Evolutionary conservation across 1,140 invertebrate species (phyloP), one percentile per base, ranked within the genome.

Genomic region (Anastrepha obliqua): DNA sequence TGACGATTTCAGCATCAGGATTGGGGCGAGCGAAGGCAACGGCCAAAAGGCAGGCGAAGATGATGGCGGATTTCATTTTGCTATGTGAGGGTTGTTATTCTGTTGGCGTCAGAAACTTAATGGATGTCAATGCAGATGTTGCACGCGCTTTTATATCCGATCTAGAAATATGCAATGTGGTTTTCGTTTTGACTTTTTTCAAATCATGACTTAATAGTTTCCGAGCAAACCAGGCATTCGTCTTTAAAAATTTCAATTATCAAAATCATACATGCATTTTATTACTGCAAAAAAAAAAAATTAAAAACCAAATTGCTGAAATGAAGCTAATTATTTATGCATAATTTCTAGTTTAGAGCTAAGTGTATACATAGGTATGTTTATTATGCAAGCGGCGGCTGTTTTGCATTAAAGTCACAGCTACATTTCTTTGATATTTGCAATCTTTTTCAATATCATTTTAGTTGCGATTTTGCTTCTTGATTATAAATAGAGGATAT

Each of bases 51-150:
- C 87, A 65, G 7, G 81, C 87, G 74, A 89, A 88, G 44, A 89
- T 88, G 86, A 89, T 88, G 44, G 87, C 47, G 67, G 88, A 87
- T 89, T 89, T 89, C 89, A 89, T 89, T 17, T 74, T 89, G 78
- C 60, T 85, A 13, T 86, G 64, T 78, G 29, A 29, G 29, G 29
- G 65, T 74, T 74, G n/a, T 58, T 44, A 62, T 64, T 86, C 29
- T 70, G 62, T 87, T 78, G 78, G n/a, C 44, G 47, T 59, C 44
- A 20, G 42, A 59, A 88, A 67, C 85, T 74, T 88, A 65, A n/a
- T 88, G 17, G 78, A 85, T 88, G 59, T 29, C 17, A 29, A 8
- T 42, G 47, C 51, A 55, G 1, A 3, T 51, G n/a, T 44, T 87
- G 44, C 86, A 60, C 29, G 11, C 2, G 11, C 13, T 62, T 86